A percentile compares a stretch with the other conserved stretches of the same genome.
phyloP scores from a whole-genome alignment of 2,113 vertebrate species.

The Saccopteryx bilineata region DNA sequence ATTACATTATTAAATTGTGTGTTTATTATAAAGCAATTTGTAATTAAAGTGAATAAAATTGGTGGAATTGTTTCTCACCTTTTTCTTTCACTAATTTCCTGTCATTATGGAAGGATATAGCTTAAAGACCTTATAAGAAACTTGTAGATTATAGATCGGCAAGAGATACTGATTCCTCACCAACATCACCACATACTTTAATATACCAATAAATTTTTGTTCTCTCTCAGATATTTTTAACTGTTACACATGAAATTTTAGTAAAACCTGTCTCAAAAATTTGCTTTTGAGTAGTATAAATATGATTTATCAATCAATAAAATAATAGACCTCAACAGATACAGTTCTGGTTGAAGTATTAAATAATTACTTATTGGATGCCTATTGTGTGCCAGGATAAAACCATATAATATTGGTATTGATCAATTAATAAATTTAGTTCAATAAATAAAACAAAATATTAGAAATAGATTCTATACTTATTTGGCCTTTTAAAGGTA shows the following conservation, averaged over 20 bases:
- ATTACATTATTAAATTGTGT: neutral
- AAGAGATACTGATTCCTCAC: neutral
- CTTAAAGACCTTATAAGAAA: neutral
- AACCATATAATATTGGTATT: neutral
- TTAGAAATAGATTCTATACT: neutral
- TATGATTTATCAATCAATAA: neutral
- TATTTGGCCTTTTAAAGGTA: neutral
- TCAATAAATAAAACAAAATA: conserved; percentile 8
- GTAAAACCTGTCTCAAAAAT: neutral
- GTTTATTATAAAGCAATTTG: neutral
- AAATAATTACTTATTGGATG: neutral
- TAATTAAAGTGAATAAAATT: conserved; percentile 21
- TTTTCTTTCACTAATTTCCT: neutral
- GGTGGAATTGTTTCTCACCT: neutral
- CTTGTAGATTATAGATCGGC: neutral
- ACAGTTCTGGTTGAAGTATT: neutral
- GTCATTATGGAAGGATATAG: neutral
- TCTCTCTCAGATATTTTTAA: neutral
- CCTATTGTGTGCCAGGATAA: neutral
- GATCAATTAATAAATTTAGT: neutral
- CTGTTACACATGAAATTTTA: neutral
- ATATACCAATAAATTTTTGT: neutral
- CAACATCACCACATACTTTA: neutral
- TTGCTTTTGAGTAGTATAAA: neutral
- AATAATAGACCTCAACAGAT: neutral